A percentile compares a stretch with the other conserved stretches of the same genome.
Conservation (phyloP, 2,888 invertebrate species). For the Barypeithes pellucidus region DNA sequence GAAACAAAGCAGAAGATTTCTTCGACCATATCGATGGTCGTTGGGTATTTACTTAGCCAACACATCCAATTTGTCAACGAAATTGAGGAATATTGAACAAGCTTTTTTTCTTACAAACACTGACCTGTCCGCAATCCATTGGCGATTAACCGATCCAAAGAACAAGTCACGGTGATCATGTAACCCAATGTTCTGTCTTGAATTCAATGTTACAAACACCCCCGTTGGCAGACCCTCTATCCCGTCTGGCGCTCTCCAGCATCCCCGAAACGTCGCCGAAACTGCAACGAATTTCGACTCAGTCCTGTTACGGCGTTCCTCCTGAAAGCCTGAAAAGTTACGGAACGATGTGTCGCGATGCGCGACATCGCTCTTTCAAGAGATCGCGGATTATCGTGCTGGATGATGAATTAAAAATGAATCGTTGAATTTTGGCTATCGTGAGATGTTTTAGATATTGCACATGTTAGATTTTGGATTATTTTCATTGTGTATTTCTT, state of each 20-base stretch:
- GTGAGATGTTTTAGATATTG: neutral
- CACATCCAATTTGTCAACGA: too few relatives aligned
- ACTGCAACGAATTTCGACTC: conserved; percentile 37
- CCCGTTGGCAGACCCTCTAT: conserved; percentile 28
- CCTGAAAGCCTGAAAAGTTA: conserved; percentile 17
- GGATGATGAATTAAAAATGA: conserved; percentile 3
- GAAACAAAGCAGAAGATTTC: too few relatives aligned
- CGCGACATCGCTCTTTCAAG: conserved; percentile 12
- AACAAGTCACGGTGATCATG: conserved; percentile 25
- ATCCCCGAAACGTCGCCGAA: conserved; percentile 38
- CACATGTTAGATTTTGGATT: neutral
- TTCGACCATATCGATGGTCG: too few relatives aligned
- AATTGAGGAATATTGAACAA: too few relatives aligned
- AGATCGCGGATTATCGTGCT: conserved; percentile 20
- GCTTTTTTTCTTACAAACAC: conserved; percentile 10
- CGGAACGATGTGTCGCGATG: conserved; percentile 16
- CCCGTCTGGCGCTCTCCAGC: conserved; percentile 41
- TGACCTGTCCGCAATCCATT: conserved; percentile 3
- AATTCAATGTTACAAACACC: conserved; percentile 30
- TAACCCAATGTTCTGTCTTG: conserved; percentile 26
- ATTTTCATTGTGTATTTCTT: neutral
- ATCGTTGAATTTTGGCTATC: neutral
- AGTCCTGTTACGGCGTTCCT: conserved; percentile 30
- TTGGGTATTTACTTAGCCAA: too few relatives aligned
- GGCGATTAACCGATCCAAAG: conserved; percentile 1